Evolutionary conservation across 2,113 vertebrate species (phyloP).

Genomic region (Vombatus ursinus): DNA sequence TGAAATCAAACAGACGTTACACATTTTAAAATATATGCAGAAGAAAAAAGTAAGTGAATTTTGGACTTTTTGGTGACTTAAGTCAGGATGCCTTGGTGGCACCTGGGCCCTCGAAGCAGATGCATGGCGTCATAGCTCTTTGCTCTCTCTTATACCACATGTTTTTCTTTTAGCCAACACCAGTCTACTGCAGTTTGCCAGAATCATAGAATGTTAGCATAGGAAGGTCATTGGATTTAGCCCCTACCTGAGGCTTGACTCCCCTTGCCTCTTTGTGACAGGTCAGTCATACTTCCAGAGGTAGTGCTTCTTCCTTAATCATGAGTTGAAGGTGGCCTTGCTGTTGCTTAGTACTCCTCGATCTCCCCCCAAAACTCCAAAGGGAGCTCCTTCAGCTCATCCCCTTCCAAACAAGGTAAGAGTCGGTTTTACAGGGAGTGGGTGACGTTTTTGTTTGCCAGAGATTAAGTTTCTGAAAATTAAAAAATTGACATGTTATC

Average conservation of each 20-base stretch:
- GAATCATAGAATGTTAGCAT: not conserved
- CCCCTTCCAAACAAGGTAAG: too few relatives aligned
- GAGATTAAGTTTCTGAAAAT: too few relatives aligned
- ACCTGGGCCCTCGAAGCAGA: not conserved
- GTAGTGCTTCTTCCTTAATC: not conserved
- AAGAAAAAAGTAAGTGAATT: constrained; percentile 94
- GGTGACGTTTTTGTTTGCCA: too few relatives aligned
- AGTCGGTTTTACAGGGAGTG: too few relatives aligned
- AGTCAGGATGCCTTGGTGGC: not conserved
- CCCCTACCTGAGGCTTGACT: not conserved
- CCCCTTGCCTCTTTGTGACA: not conserved
- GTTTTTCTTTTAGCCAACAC: not conserved
- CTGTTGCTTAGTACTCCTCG: not conserved
- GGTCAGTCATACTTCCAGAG: not conserved
- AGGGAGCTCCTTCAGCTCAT: too few relatives aligned
- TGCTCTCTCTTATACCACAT: not conserved
- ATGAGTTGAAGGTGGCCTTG: not conserved
- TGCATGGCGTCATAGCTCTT: not conserved
- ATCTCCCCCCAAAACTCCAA: not conserved
- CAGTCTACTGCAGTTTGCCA: not conserved
- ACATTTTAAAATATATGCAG: constrained; percentile 99
- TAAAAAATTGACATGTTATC: too few relatives aligned
- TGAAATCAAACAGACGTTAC: constrained; percentile 98
- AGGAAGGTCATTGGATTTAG: not conserved
- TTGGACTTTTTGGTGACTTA: constrained; percentile 70